A percentile compares a stretch with the other conserved stretches of the same genome.
These are phyloP conservation scores for Myotis vivesi DNA, from an alignment of 2,797 vertebrate species.

Conservation along the genomic window DNA sequence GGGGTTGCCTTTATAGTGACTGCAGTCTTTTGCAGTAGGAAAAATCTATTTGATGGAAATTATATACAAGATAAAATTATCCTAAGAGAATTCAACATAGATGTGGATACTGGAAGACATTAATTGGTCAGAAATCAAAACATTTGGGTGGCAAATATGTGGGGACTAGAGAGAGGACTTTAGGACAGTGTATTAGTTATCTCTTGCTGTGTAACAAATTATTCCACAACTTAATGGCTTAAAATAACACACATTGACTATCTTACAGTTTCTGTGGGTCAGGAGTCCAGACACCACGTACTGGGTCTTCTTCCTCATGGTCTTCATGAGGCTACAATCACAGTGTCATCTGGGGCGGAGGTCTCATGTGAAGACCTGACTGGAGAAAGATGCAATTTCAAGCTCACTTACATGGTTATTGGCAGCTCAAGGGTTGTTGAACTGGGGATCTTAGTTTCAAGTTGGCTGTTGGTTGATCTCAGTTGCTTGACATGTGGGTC, in stretches of 20 bases:
- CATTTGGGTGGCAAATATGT: slow-evolving; percentile 23
- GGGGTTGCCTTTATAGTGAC: neutral
- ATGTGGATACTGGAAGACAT: neutral
- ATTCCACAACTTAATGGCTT: slow-evolving; percentile 2
- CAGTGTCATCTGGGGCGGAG: neutral
- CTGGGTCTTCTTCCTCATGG: neutral
- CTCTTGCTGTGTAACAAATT: neutral
- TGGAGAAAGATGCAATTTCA: neutral
- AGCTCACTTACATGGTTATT: neutral
- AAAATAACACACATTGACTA: neutral
- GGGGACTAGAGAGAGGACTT: neutral
- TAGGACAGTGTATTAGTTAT: neutral
- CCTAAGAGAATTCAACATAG: slow-evolving; percentile 6
- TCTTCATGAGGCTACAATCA: neutral
- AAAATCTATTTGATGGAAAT: slow-evolving; percentile 26
- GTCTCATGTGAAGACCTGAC: neutral
- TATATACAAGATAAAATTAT: slow-evolving; percentile 34
- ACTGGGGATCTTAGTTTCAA: neutral
- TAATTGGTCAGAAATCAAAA: slow-evolving; percentile 26
- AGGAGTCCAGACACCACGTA: neutral
- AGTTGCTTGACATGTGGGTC: neutral
- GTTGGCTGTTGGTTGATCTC: neutral
- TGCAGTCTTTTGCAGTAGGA: neutral
- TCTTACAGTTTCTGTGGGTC: neutral
- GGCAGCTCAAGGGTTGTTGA: neutral